These are phyloP conservation scores for Apodemus speciosus DNA, from an alignment of 2,113 vertebrate species.

Conservation along the genomic window DNA sequence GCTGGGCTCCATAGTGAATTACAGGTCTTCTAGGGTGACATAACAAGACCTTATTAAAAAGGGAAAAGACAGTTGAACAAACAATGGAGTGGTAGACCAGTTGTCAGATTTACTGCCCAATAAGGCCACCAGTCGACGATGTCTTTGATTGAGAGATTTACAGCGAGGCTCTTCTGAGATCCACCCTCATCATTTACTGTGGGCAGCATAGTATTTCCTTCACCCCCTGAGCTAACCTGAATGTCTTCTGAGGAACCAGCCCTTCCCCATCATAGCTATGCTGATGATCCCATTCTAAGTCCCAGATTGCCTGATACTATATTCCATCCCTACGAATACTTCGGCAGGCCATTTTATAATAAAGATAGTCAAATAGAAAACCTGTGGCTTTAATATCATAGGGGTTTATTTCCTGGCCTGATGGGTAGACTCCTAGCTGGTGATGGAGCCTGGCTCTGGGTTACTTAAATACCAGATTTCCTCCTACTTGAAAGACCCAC, in stretches of 20 bases:
- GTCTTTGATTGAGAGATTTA: not conserved
- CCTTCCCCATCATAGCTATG: not conserved
- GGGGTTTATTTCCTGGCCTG: not conserved
- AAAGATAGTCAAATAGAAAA: not conserved
- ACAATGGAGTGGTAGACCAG: not conserved
- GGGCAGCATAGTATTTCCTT: not conserved
- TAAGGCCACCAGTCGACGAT: rapidly evolving
- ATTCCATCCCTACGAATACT: not conserved
- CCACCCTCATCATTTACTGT: not conserved
- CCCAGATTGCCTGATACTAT: not conserved
- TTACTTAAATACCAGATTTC: not conserved
- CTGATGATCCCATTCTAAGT: not conserved
- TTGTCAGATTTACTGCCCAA: not conserved
- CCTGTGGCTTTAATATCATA: not conserved
- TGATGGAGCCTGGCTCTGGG: not conserved
- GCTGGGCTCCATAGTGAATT: not conserved
- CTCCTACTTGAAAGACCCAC: not conserved
- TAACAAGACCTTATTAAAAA: not conserved
- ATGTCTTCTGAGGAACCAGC: not conserved
- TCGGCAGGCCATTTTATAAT: not conserved
- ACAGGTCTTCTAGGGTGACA: not conserved
- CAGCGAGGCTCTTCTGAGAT: not conserved
- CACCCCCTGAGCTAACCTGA: not conserved
- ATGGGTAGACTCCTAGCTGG: not conserved
- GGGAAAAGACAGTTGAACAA: no score